Evolutionary conservation across 2,113 vertebrate genomes (phyloP).

Genomic region (human): GRCh38 chr22:40205501-40206000

Average conservation of each 20-base stretch:
- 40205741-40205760: neutral
- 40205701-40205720: neutral
- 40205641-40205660: neutral
- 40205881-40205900: neutral
- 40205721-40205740: neutral
- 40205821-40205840: neutral
- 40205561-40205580: conserved; percentile 32
- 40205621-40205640: conserved; percentile 30
- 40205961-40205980: neutral
- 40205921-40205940: neutral
- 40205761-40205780: neutral
- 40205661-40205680: neutral
- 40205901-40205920: neutral
- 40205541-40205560: conserved; percentile 5
- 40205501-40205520: neutral
- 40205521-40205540: neutral
- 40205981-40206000: neutral
- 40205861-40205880: neutral
- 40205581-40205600: neutral
- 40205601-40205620: neutral
- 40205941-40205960: neutral
- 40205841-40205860: neutral
- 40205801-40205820: neutral
- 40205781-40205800: neutral
- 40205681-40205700: neutral